phyloP scores from a whole-genome alignment of 64 coral and sea anemone genomes.

The Cladopsammia gracilis region DNA sequence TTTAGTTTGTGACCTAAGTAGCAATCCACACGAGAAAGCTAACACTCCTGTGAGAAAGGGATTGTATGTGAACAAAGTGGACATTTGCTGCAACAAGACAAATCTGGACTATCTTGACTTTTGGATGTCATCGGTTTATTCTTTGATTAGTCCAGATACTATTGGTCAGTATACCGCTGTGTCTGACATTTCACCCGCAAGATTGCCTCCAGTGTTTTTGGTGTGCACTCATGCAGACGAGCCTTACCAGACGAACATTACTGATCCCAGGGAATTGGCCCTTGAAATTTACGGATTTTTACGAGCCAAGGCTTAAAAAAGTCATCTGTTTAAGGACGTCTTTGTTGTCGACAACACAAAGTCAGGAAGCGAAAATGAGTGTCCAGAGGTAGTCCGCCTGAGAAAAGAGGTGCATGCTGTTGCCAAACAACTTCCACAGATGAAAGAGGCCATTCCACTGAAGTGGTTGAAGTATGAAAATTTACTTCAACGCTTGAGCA shows the following conservation, averaged over 20 bases:
- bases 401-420: too few relatives aligned
- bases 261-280: background rate
- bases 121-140: background rate
- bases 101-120: conserved; percentile 4
- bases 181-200: too few relatives aligned
- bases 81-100: background rate
- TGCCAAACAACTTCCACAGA: too few relatives aligned
- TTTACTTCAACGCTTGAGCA: too few relatives aligned
- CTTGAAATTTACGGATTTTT: background rate
- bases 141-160: background rate
- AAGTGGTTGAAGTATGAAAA: too few relatives aligned
- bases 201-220: conserved; percentile 2
- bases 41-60: background rate
- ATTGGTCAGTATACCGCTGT: background rate
- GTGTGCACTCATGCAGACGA: background rate
- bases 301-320: too few relatives aligned
- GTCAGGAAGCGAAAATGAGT: too few relatives aligned
- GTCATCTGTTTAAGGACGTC: too few relatives aligned
- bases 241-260: background rate
- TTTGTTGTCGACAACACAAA: too few relatives aligned
- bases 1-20: background rate
- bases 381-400: too few relatives aligned
- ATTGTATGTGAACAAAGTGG: background rate
- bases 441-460: too few relatives aligned
- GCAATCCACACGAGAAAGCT: background rate